Evolutionary conservation across 2,888 invertebrate species (phyloP).

Genomic region (Andrena camellia): DNA sequence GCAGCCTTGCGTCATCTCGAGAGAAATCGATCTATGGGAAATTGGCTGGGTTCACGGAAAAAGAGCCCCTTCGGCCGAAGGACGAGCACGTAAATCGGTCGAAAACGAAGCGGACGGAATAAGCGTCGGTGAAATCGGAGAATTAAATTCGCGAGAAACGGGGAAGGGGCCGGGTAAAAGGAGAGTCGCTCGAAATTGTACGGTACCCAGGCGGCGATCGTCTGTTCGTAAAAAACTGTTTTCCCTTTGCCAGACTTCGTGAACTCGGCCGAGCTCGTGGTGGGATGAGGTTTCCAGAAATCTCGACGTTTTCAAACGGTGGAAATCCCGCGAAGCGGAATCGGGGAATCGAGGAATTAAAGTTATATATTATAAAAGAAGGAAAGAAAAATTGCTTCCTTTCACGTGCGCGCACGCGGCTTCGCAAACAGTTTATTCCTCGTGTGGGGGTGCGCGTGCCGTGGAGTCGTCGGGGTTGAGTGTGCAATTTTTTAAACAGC

Average conservation of each 20-base stretch:
- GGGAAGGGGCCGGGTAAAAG: background rate
- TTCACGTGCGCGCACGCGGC: slow-evolving; percentile 24
- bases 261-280: background rate
- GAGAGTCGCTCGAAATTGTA: background rate
- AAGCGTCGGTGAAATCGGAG: slow-evolving; percentile 37
- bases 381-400: slow-evolving; percentile 51
- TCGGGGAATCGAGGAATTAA: slow-evolving; percentile 54
- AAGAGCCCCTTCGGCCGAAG: slow-evolving; percentile 29
- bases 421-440: slow-evolving; percentile 2
- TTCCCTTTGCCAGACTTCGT: slow-evolving; percentile 19
- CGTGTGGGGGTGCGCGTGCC: slow-evolving; percentile 15
- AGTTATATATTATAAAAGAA: slow-evolving; percentile 40
- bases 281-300: slow-evolving; percentile 26
- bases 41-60: slow-evolving; percentile 62
- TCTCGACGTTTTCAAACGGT: slow-evolving; percentile 5
- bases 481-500: slow-evolving; percentile 34
- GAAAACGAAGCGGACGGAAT: slow-evolving; percentile 37
- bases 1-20: slow-evolving; percentile 56
- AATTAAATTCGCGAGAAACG: slow-evolving; percentile 55
- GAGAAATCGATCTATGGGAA: slow-evolving; percentile 68
- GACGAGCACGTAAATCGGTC: slow-evolving; percentile 49
- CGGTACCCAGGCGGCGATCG: background rate
- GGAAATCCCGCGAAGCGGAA: slow-evolving; percentile 16
- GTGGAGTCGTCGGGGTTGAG: background rate
- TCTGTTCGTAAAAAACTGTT: slow-evolving; percentile 10